Evolutionary conservation across 2,113 vertebrate species (phyloP), one percentile per base, ranked within the genome.

Genomic region (Megaleporinus macrocephalus): DNA sequence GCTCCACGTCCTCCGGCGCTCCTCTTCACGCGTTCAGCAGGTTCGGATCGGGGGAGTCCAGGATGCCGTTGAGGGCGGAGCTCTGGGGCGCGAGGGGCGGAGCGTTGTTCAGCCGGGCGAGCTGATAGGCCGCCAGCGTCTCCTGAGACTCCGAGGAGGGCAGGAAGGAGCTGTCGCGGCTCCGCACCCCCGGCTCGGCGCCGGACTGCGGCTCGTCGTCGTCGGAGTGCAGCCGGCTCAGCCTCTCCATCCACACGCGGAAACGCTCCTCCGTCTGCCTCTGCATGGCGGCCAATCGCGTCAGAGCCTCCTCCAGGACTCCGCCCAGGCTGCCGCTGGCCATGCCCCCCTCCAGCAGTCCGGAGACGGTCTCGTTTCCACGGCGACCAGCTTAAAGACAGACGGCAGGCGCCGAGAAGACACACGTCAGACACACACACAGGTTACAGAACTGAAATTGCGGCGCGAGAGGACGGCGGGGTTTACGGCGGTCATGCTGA

Each of bases 371-470:
- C 93, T 91, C 94, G 93, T 94, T 94, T 91, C 94, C 93, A 94
- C 88, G 93, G 95, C 90, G 95, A 90, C 95, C 98, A 95, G 95
- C 97, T 97, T 95, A 97, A 98, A 98, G 94, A 97, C 95, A 97
- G 96, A 86, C 96, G 95, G 95, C 95, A 96, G 97, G 80, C 95
- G 93, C 95, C 94, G 94, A 96, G 94, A 95, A 76, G 96, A 91
- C 93, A 93, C 65, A 92, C 87, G 83, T 87, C 86, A 87, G 79
- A 85, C 80, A 85, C 70, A 87, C 78, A 83, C 78, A 83, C 69
- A 70, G 80, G 72, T 49, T 24, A 12, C 53, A 26, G 36, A 27
- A 51, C 5, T 33, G 16, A 36, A 68, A 36, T 18, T 20, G 65
- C 30, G 30, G 65, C 33, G 36, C 12, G 36, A 36, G 66, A 44